phyloP scores from a whole-genome alignment of 2,797 vertebrate genomes.

The Schizopygopsis pylzovi region DNA sequence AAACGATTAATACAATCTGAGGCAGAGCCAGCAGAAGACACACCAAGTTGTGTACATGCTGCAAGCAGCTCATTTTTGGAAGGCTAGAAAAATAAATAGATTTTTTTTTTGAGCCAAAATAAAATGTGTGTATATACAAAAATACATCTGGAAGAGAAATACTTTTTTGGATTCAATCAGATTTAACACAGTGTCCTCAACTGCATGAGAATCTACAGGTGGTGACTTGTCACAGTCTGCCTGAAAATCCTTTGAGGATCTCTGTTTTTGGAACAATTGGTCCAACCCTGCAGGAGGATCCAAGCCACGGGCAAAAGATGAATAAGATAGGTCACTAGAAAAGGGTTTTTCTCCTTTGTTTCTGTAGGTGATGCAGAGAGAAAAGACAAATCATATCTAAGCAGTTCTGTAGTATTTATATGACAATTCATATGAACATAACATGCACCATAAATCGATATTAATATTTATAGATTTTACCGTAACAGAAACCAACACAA shows the following conservation, averaged over 20 bases:
- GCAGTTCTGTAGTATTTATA: neutral
- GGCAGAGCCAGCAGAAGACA: conserved; percentile 21
- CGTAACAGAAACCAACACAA: conserved; percentile 3
- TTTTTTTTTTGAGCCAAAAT: neutral
- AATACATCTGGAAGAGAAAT: no score
- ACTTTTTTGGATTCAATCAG: no score
- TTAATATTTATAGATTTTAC: neutral
- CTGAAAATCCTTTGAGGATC: neutral
- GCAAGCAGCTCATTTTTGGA: conserved; percentile 11
- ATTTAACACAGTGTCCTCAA: no score
- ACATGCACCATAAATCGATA: neutral
- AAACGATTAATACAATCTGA: conserved; percentile 35
- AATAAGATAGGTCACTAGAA: neutral
- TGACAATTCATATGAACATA: neutral
- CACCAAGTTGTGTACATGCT: neutral
- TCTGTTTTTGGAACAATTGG: neutral
- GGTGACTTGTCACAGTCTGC: neutral
- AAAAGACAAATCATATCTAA: neutral
- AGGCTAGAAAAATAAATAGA: neutral
- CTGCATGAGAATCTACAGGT: no score
- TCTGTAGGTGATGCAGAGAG: neutral
- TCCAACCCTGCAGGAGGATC: neutral
- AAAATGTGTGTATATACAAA: no score
- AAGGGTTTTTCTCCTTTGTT: conserved; percentile 13
- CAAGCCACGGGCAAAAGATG: conserved; percentile 1